Evolutionary conservation across 2,113 vertebrate species (phyloP).

Genomic region (Guaruba guarouba): DNA sequence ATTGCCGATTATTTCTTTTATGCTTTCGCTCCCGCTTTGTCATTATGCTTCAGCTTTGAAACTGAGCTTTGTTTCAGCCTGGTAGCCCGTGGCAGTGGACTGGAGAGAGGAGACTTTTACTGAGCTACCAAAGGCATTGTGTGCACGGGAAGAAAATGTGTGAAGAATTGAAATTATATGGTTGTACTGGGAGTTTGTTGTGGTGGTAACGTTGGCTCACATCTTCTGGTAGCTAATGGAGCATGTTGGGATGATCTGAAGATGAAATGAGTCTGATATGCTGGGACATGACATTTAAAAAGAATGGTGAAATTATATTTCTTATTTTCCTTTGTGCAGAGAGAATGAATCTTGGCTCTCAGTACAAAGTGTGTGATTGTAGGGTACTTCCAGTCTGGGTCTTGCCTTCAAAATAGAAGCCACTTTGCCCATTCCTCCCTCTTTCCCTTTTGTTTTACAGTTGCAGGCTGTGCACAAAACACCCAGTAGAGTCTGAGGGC

Average conservation of each 20-base stretch:
- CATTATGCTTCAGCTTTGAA: slow-evolving; percentile 47
- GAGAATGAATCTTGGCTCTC: slow-evolving; percentile 6
- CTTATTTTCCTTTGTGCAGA: slow-evolving; percentile 20
- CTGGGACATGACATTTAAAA: slow-evolving; percentile 36
- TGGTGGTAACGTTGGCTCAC: slow-evolving; percentile 12
- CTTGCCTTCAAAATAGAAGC: background rate
- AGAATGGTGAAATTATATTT: slow-evolving; percentile 46
- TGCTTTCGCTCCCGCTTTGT: slow-evolving; percentile 32
- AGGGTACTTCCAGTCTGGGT: background rate
- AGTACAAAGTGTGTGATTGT: background rate
- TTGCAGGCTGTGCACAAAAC: background rate
- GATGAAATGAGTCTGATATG: slow-evolving; percentile 30
- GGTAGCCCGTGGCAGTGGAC: slow-evolving; percentile 59
- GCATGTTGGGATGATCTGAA: slow-evolving; percentile 27
- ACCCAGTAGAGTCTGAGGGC: background rate
- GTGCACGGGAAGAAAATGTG: slow-evolving; percentile 49
- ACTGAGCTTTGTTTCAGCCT: slow-evolving; percentile 63
- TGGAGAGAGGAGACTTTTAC: slow-evolving; percentile 43
- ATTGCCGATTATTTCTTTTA: background rate
- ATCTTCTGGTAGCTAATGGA: slow-evolving; percentile 12
- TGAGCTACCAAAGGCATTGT: slow-evolving; percentile 46
- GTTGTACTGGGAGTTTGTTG: slow-evolving; percentile 49
- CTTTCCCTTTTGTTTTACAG: background rate
- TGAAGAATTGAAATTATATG: slow-evolving; percentile 67
- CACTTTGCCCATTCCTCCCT: background rate